Base-by-base conservation (phyloP, 2,113 vertebrate species). In the Datnioides undecimradiatus region DNA sequence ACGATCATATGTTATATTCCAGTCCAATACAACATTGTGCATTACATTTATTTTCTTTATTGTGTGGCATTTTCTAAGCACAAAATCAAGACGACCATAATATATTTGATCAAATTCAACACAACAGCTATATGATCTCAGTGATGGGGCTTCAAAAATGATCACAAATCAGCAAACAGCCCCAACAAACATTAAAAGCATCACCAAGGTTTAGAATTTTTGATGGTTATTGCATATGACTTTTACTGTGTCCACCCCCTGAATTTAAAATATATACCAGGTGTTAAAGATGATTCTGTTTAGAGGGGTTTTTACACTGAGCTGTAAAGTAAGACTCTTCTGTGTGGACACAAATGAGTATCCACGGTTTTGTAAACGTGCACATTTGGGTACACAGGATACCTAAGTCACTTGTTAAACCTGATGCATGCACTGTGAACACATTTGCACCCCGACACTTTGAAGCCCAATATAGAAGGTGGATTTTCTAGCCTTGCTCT, bases 361-460 rank as follows among this genome's bases (percentile, higher is more conserved):
- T 16, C 27, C 27, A 62, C 8, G 16, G 70, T 43, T 85, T 85
- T 64, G 46, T 60, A 78, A 85, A 87, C 17, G 45, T 82, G 34
- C 57, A 65, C 79, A 77, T 87, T 87, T 84, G 54, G 63, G 64
- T 48, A 75, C 84, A 92, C 87, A 59, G 91, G 83, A 92, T 80
- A 87, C 80, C 93, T 69, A 91, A 91, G 79, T 93, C 93, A 69
- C 93, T 93, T 90, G 95, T 86, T 90, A 94, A 94, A 92, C 91
- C 90, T 76, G 85, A 82, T 82, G 89, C 90, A 83, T 85, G 87
- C 90, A 77, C 94, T 80, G 93, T 93, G 79, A 95, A 92, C 90
- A 93, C 93, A 88, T 94, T 94, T 93, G 88, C 95, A 90, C 94
- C 90, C 95, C 83, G 83, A 95, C 95, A 91, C 95, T 91, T 93